Percentiles rank a stretch among this genome's conserved stretches.
These are phyloP conservation scores for Drosophila macrospina DNA, from an alignment of 2,888 invertebrate species.

Conservation along the genomic window DNA sequence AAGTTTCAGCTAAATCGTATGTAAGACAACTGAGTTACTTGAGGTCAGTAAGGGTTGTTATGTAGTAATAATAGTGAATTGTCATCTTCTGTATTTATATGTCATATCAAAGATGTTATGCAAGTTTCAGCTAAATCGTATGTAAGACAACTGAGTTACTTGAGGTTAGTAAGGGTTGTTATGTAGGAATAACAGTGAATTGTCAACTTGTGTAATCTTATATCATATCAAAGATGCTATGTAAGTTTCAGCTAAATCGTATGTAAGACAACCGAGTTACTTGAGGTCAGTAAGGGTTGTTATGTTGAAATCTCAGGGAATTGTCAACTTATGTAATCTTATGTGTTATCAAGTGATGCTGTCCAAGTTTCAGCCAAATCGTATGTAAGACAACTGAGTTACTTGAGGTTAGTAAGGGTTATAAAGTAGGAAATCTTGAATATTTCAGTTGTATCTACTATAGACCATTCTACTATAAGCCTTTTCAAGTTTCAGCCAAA, in stretches of 20 bases:
- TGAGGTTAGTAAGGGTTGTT: background rate
- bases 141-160: constrained; percentile 4
- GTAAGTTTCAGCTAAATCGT: background rate
- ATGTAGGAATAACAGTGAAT: background rate
- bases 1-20: background rate
- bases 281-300: background rate
- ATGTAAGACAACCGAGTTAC: background rate
- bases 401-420: background rate
- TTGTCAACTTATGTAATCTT: background rate
- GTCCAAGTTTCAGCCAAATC: background rate
- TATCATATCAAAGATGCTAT: background rate
- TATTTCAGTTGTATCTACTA: too few relatives aligned
- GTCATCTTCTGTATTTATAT: background rate
- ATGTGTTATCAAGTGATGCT: too few relatives aligned
- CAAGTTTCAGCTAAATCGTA: background rate
- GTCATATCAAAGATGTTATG: background rate
- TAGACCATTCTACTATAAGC: too few relatives aligned
- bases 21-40: constrained; percentile 5
- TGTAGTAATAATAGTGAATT: background rate
- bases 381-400: background rate
- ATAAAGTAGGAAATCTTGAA: background rate
- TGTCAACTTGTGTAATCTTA: background rate
- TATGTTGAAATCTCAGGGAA: background rate
- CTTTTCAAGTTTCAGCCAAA: background rate
- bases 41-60: background rate